phyloP scores from a whole-genome alignment of 2,888 invertebrate genomes.

The Drosophila colorata region DNA sequence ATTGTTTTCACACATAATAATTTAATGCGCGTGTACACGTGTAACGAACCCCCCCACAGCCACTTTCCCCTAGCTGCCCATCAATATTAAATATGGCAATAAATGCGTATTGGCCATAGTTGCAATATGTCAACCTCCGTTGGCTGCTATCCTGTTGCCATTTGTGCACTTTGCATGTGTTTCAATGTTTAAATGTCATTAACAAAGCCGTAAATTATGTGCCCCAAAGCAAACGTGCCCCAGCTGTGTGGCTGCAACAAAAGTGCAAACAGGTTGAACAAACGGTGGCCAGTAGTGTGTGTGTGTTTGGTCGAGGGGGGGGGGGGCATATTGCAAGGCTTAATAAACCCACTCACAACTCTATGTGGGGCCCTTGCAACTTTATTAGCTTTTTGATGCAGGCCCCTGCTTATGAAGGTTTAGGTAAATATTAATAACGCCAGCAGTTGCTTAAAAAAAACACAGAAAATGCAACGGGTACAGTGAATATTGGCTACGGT shows the following conservation, averaged over 20 bases:
- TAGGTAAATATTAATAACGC: constrained; percentile 79
- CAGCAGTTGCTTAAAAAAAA: constrained; percentile 19
- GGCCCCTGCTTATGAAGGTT: constrained; percentile 39
- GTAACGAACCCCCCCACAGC: constrained; percentile 36
- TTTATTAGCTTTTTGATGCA: constrained; percentile 71
- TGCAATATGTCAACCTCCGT: constrained; percentile 67
- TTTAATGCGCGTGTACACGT: constrained; percentile 76
- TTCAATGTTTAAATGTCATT: constrained; percentile 82
- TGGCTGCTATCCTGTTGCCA: constrained; percentile 38
- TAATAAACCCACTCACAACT: constrained; percentile 41
- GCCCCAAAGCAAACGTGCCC: constrained; percentile 16
- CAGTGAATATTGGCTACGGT: constrained; percentile 18
- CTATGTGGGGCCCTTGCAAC: constrained; percentile 33
- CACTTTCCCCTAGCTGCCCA: not conserved
- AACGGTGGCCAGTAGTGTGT: not conserved
- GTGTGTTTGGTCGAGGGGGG: not conserved
- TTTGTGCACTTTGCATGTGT: constrained; percentile 65
- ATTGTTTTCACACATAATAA: constrained; percentile 85
- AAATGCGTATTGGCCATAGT: constrained; percentile 68
- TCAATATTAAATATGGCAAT: constrained; percentile 71
- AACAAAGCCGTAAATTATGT: constrained; percentile 78
- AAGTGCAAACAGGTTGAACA: constrained; percentile 52
- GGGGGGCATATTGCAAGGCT: not conserved
- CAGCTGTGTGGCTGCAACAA: constrained; percentile 52
- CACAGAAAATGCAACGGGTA: constrained; percentile 19